A percentile compares a stretch with the other conserved stretches of the same genome.
phyloP scores from a whole-genome alignment of 2,113 vertebrate species.

The Silurus meridionalis region DNA sequence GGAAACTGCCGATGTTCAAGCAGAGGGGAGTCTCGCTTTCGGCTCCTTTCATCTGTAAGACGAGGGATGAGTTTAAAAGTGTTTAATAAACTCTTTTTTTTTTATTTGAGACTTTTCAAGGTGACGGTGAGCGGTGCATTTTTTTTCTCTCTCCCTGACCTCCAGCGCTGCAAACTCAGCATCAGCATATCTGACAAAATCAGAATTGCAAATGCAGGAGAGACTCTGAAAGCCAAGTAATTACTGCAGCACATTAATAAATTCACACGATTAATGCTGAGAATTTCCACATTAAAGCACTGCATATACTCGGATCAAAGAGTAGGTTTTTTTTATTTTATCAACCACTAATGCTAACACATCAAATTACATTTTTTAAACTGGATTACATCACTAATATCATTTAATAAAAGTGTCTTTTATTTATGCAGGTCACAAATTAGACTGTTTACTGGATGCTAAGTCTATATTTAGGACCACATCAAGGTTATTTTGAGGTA shows the following conservation, averaged over 20 bases:
- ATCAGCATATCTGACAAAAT: constrained; percentile 33
- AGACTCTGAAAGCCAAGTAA: constrained; percentile 32
- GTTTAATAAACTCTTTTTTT: constrained; percentile 30
- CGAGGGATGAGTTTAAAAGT: constrained; percentile 4
- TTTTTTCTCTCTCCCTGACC: constrained; percentile 15
- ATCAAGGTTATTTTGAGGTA: not conserved
- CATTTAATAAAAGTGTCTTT: not conserved
- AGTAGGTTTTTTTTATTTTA: not conserved
- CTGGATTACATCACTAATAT: not conserved
- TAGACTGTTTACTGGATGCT: not conserved
- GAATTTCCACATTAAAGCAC: constrained; percentile 33
- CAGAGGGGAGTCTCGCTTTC: not conserved
- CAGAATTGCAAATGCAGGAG: constrained; percentile 38
- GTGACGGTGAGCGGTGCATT: not conserved
- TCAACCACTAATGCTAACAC: not conserved
- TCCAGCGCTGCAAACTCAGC: constrained; percentile 19
- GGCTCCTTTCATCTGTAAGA: constrained; percentile 22
- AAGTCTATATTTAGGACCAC: not conserved
- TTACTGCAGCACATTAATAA: constrained; percentile 33
- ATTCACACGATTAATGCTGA: constrained; percentile 28
- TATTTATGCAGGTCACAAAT: not conserved
- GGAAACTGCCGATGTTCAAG: not conserved
- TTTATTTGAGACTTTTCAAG: constrained; percentile 1
- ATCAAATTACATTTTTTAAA: not conserved
- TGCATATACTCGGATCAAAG: not conserved